Evolutionary conservation across 2,797 vertebrate genomes (phyloP).

Genomic region (Onychomys leucogaster): DNA sequence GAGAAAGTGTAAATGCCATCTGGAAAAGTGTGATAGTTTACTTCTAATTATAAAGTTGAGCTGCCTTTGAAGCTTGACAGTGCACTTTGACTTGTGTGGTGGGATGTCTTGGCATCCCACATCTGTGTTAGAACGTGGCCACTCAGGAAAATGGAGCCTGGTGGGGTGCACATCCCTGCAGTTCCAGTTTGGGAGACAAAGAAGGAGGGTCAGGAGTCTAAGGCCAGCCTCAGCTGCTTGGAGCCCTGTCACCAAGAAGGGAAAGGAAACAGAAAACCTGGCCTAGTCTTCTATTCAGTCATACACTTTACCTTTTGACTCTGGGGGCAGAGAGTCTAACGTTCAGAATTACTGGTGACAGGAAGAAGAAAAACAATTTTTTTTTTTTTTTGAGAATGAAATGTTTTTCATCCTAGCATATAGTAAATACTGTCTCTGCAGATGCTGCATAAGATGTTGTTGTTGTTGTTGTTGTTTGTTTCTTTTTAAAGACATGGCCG

Average conservation of each 20-base stretch:
- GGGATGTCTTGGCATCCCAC: background rate
- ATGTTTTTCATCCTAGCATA: background rate
- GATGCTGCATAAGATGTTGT: background rate
- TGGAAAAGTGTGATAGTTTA: background rate
- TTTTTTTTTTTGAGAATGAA: background rate
- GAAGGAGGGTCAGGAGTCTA: background rate
- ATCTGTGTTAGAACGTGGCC: background rate
- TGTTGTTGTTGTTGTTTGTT: background rate
- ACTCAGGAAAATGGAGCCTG: background rate
- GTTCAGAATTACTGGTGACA: background rate
- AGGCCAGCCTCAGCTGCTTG: background rate
- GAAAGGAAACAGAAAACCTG: background rate
- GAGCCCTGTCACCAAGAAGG: background rate
- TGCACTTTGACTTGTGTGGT: background rate
- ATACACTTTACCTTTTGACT: background rate
- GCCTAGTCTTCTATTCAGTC: background rate
- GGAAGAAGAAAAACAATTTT: background rate
- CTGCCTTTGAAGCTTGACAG: background rate
- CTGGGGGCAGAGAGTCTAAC: background rate
- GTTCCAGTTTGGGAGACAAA: background rate
- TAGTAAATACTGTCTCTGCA: background rate
- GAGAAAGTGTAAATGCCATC: background rate
- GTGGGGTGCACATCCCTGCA: background rate
- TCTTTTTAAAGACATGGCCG: background rate
- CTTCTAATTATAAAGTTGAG: background rate